Percentiles rank a stretch among this genome's conserved stretches.
Conservation (phyloP, 2,797 vertebrate species). For the Chlorospingus flavigularis region DNA sequence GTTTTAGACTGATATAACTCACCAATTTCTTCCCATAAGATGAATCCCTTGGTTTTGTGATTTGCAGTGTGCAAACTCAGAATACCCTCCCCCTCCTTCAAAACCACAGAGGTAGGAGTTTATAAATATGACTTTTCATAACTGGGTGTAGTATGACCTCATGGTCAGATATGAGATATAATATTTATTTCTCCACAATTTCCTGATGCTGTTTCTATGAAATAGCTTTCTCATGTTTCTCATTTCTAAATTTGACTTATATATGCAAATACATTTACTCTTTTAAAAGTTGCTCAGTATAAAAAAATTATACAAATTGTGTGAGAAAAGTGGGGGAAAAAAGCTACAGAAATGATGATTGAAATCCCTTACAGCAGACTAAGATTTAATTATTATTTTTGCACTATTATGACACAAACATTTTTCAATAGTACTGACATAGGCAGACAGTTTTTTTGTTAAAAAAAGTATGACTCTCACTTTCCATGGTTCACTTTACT, state of each 20-base stretch:
- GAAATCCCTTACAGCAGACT: not conserved
- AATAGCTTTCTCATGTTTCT: constrained; percentile 22
- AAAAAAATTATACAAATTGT: not conserved
- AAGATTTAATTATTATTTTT: not conserved
- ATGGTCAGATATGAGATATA: constrained; percentile 16
- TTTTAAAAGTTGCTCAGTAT: not conserved
- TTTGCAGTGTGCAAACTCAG: not conserved
- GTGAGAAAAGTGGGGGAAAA: not conserved
- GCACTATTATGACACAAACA: not conserved
- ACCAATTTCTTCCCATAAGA: not conserved
- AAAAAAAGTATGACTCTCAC: not conserved
- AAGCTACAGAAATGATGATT: not conserved
- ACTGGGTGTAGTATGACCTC: constrained; percentile 16
- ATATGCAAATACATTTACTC: not conserved
- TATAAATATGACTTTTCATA: constrained; percentile 43
- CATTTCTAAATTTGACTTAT: not conserved
- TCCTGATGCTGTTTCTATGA: constrained; percentile 19
- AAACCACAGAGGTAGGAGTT: not conserved
- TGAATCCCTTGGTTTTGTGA: not conserved
- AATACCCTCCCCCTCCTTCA: not conserved
- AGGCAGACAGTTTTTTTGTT: not conserved
- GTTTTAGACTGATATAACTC: not conserved
- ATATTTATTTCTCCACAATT: constrained; percentile 44
- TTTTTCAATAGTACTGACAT: not conserved
- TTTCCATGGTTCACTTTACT: not conserved